Conservation (phyloP, 2,113 vertebrate genomes). For the human (Homo sapiens) region DNA sequence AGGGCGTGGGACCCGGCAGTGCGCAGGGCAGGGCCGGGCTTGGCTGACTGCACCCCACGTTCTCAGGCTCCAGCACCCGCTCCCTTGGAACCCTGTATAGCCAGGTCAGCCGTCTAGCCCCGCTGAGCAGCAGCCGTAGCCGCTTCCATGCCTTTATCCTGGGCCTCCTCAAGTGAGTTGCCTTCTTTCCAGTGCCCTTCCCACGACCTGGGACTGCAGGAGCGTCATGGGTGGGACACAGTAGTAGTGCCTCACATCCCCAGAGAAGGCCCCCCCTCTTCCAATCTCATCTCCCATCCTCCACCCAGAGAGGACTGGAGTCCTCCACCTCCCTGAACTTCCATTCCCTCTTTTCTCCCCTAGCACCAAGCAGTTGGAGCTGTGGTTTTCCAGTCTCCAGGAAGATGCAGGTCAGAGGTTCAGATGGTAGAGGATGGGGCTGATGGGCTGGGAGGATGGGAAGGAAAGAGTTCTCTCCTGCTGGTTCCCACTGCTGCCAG, state of each 20-base stretch:
- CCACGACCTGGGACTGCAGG: rapidly evolving
- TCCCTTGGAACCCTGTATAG: constrained; percentile 88
- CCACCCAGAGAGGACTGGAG: not conserved
- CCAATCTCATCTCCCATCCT: not conserved
- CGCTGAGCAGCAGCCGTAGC: constrained; percentile 90
- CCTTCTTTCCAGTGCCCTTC: not conserved
- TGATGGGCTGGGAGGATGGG: not conserved
- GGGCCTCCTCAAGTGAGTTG: constrained; percentile 95
- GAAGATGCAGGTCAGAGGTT: constrained; percentile 87
- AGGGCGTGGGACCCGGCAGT: rapidly evolving
- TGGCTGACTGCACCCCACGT: not conserved
- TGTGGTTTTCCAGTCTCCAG: constrained; percentile 94
- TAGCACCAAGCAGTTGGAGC: constrained; percentile 93
- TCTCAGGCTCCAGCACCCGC: constrained; percentile 85
- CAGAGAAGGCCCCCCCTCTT: not conserved
- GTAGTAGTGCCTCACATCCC: not conserved
- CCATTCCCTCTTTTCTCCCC: not conserved
- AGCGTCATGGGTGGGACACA: not conserved
- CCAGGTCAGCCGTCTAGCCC: constrained; percentile 88
- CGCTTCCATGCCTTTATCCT: constrained; percentile 96
- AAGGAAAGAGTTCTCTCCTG: not conserved
- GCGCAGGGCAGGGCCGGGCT: not conserved
- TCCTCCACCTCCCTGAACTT: not conserved
- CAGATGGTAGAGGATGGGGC: not conserved
- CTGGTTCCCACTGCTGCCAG: not conserved